Conservation (phyloP, 2,888 invertebrate species). For the Stenodema calcarata region DNA sequence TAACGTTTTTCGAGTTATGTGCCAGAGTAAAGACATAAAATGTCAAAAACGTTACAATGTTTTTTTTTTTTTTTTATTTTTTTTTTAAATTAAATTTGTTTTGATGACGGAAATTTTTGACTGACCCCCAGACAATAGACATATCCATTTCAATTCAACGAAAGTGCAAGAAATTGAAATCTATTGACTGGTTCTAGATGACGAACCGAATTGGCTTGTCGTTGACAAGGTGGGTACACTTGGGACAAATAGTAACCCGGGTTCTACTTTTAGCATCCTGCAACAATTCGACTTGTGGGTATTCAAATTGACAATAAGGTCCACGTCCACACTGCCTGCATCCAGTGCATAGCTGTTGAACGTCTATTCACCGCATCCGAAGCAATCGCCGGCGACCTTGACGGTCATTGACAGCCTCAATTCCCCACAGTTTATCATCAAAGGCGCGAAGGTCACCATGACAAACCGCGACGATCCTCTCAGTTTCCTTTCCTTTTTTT, state of each 20-base stretch:
- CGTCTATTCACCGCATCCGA: not conserved
- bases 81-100: too few species aligned
- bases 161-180: too few species aligned
- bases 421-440: not conserved
- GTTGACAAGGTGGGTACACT: not conserved
- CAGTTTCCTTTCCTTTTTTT: not conserved
- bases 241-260: not conserved
- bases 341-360: not conserved
- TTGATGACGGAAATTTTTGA: too few species aligned
- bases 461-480: not conserved
- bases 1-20: too few species aligned
- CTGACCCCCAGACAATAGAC: too few species aligned
- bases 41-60: too few species aligned
- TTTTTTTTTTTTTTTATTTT: too few species aligned
- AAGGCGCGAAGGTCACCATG: not conserved
- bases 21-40: too few species aligned
- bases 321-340: not conserved
- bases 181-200: too few species aligned
- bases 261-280: not conserved
- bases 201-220: not conserved
- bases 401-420: not conserved
- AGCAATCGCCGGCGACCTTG: not conserved
- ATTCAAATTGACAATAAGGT: not conserved
- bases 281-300: not conserved
- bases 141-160: too few species aligned